Base-by-base conservation (phyloP, 2,113 vertebrate genomes). In the Esox niger region DNA sequence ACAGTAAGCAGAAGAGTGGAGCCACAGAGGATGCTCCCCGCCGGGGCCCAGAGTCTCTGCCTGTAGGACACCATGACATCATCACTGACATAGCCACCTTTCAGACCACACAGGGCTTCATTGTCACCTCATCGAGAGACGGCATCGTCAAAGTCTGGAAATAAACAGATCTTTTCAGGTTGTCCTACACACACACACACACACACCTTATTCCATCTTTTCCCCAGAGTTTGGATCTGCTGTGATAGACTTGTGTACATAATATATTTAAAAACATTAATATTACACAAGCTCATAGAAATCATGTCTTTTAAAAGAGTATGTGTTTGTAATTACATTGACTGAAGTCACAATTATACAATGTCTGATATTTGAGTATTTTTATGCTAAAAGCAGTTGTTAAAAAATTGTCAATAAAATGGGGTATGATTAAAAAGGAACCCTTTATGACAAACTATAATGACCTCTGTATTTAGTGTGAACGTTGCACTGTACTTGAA, bases 111-210 rank as follows among this genome's bases (percentile, higher is more conserved):
- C 97, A 99, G 86, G 97, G 96, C 64, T 98, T 98, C 90, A 98
- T 99, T 69, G 94, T 98, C 66, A 98, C 96, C 1, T 95, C 96
- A 0, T 99, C 97, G 61, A 90, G 96, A 73, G 97, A 99, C 70
- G 97, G 97, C 10, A 98, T 98, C 23, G 96, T 99, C 68, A 99
- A 98, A 86, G 97, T 99, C 15, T 99, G 97, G 97, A 99, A 99
- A 76, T 99, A 83, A 91, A 66, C 60, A 5, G 4, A 64, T 1
- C 15, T 23, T 11, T 21, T 20, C 15, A 6, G 13, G 25, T 4
- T 20, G 13, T 25, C 63, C 33, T 47, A 21, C 63, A 31, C 31
- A 46, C 17, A 21, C 26, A 17, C 20, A 69, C 43, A 61, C 27
- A 61, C 57, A 70, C 46, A 62, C 29, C 15, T 20, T 13, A 15